Percentiles rank a stretch among this genome's conserved stretches.
These are phyloP conservation scores for Armadillidium nasatum DNA, from an alignment of 1,140 invertebrate species.

Conservation along the genomic window DNA sequence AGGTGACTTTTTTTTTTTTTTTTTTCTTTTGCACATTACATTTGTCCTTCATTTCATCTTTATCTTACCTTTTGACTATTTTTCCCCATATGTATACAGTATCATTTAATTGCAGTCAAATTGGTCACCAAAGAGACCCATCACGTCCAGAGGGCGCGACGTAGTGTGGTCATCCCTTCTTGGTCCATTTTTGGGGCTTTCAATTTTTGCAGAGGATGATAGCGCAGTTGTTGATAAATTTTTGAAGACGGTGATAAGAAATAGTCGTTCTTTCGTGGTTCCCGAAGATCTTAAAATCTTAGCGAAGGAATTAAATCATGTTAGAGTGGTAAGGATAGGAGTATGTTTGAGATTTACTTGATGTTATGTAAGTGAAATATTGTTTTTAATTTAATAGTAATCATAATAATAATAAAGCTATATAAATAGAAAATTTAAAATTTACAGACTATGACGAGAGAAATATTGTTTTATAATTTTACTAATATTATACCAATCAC, in stretches of 20 bases:
- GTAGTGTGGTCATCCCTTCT: slow-evolving; percentile 74
- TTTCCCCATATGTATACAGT: neutral
- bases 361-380: no score
- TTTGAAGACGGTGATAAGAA: slow-evolving; percentile 48
- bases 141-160: slow-evolving; percentile 68
- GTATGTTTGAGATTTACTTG: slow-evolving; percentile 46
- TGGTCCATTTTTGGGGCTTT: slow-evolving; percentile 82
- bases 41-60: no score
- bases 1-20: slow-evolving; percentile 12
- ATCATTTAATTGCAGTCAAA: slow-evolving; percentile 55
- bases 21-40: no score
- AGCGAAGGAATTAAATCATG: slow-evolving; percentile 34
- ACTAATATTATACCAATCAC: no score
- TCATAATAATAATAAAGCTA: no score
- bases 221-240: slow-evolving; percentile 67
- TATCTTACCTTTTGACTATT: no score
- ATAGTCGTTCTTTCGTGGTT: slow-evolving; percentile 22
- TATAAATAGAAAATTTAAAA: no score
- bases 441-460: no score
- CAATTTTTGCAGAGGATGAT: slow-evolving; percentile 89
- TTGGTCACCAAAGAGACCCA: slow-evolving; percentile 66
- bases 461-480: no score
- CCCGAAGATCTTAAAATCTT: slow-evolving; percentile 31
- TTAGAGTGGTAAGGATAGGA: slow-evolving; percentile 27
- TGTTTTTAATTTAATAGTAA: no score